phyloP scores from a whole-genome alignment of 2,888 invertebrate species.

The Dascillus cervinus region DNA sequence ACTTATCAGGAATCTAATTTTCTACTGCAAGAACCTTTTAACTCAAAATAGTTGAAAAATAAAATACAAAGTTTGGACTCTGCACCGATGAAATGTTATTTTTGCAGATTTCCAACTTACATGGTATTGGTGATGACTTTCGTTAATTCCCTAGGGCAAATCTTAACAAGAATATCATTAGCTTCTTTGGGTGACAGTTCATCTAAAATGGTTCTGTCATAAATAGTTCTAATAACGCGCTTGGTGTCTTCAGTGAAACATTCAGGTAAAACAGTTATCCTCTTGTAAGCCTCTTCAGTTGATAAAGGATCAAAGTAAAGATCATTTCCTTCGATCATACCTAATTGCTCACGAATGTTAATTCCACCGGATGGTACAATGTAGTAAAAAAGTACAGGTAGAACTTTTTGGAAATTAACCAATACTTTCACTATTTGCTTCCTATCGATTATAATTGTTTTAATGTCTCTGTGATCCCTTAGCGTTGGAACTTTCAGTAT shows the following conservation, averaged over 20 bases:
- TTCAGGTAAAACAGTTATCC: constrained; percentile 71
- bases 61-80: no score
- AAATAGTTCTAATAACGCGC: constrained; percentile 56
- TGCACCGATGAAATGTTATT: no score
- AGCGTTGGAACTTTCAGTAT: constrained; percentile 53
- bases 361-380: constrained; percentile 60
- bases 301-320: constrained; percentile 54
- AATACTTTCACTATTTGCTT: constrained; percentile 67
- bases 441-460: constrained; percentile 59
- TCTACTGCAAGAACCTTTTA: no score
- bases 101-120: constrained; percentile 9
- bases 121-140: constrained; percentile 14
- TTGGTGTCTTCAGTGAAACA: constrained; percentile 59
- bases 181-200: constrained; percentile 71
- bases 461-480: constrained; percentile 47
- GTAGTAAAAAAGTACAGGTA: constrained; percentile 76
- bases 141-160: constrained; percentile 54
- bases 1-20: no score
- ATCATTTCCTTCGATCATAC: constrained; percentile 54
- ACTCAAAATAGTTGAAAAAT: no score
- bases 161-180: constrained; percentile 71
- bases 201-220: constrained; percentile 51
- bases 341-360: constrained; percentile 60
- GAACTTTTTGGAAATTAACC: constrained; percentile 66
- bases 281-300: constrained; percentile 59